Evolutionary conservation across 2,797 vertebrate genomes (phyloP), one percentile per base, ranked within the genome.

Genomic region (Galagoides demidoff): DNA sequence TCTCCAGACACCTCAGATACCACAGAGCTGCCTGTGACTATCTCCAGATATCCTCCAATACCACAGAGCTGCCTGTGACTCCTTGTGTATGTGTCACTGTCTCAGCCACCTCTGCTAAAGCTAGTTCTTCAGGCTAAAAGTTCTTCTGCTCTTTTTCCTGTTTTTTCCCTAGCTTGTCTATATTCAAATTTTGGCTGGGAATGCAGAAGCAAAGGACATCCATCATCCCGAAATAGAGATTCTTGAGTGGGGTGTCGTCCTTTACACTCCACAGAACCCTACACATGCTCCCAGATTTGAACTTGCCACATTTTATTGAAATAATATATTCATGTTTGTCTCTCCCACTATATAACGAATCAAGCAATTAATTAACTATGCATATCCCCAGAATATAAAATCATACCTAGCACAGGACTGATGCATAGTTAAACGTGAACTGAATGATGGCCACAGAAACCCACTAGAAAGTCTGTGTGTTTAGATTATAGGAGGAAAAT

Each of bases 231-330:
- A 76, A 79, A 11, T 14, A 73, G 70, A 91, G 61, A 94, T 79
- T 85, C 55, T 45, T 57, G 25, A 70, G 7, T 29, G 34, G 2
- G 20, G 27, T 43, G 17, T 0, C 39, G 14, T 85, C 23, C 64
- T 77, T 37, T 34, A 19, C 5, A 74, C 63, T 57, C 37, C 59
- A n/a, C 0, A 78, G 76, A 83, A 64, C 12, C 57, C 11, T 66
- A 43, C 1, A 84, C 9, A 49, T 12, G 43, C 12, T 52, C 1
- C 61, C 34, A 82, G 55, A 66, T 31, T 29, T n/a, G 31, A 5
- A 12, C 57, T 20, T 63, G 79, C 25, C 37, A 82, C 10, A 82
- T 43, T 82, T 93, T 79, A 78, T 70, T 83, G 61, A 88, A 92
- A 66, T 19, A 70, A 81, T 45, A 31, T 2, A 27, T 66, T 76